Conservation (phyloP, 2,113 vertebrate genomes). For the Hemicordylus capensis region DNA sequence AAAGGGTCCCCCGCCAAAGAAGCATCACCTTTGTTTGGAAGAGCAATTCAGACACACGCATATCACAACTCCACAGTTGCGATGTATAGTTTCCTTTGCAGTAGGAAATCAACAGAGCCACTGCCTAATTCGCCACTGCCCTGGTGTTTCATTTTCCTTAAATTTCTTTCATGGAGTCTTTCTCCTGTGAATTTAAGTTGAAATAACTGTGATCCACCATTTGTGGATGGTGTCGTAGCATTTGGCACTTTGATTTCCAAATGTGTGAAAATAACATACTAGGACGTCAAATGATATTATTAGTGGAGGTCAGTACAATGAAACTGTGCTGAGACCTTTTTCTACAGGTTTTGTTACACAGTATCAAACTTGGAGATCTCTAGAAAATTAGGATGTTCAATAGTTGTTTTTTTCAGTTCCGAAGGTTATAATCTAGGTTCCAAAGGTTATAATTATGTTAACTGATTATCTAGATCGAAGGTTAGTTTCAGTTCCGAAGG, state of each 20-base stretch:
- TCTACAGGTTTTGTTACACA: neutral
- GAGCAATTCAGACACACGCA: slow-evolving; percentile 25
- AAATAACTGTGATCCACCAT: slow-evolving; percentile 29
- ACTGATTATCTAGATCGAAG: too few relatives aligned
- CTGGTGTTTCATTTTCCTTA: neutral
- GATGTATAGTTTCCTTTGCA: too few relatives aligned
- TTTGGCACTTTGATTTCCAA: slow-evolving; percentile 31
- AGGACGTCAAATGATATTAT: neutral
- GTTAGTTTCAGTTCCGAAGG: too few relatives aligned
- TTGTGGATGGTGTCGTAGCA: slow-evolving; percentile 23
- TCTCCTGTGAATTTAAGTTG: slow-evolving; percentile 46
- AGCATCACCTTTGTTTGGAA: neutral
- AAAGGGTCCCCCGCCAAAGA: neutral
- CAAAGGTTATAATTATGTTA: too few relatives aligned
- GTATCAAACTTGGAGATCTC: neutral
- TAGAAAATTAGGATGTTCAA: neutral
- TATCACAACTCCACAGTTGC: slow-evolving; percentile 22
- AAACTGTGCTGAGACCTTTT: neutral
- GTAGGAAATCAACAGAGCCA: slow-evolving; percentile 17
- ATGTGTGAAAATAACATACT: slow-evolving; percentile 1
- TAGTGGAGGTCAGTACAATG: neutral
- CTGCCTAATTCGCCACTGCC: slow-evolving; percentile 19
- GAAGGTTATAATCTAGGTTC: too few relatives aligned
- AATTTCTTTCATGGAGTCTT: slow-evolving; percentile 30
- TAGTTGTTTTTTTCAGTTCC: neutral